A percentile compares a stretch with the other conserved stretches of the same genome.
Conservation (phyloP, 1,140 invertebrate species). For the Chionoecetes opilio region DNA sequence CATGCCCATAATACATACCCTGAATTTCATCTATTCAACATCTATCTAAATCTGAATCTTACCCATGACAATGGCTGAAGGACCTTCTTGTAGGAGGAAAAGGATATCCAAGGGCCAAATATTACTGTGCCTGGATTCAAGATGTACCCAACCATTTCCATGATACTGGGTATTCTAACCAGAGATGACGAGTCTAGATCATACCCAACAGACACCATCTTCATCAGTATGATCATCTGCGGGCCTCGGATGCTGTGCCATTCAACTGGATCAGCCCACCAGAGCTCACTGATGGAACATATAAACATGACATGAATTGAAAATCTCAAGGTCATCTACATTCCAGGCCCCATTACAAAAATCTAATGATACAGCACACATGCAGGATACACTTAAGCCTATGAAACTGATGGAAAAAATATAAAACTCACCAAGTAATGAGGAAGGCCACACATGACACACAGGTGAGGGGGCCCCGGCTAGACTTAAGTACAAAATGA, state of each 20-base stretch:
- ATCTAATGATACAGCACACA: background rate
- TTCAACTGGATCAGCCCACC: constrained; percentile 86
- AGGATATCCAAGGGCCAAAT: constrained; percentile 96
- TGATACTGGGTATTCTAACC: constrained; percentile 6
- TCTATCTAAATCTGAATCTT: too few species aligned
- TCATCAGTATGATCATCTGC: constrained; percentile 97
- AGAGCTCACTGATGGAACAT: constrained; percentile 86
- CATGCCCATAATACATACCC: too few species aligned
- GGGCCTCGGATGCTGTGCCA: constrained; percentile 95
- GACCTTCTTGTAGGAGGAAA: constrained; percentile 88
- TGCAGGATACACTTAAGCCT: background rate
- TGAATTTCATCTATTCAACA: too few species aligned
- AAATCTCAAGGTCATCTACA: background rate
- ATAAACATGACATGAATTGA: background rate
- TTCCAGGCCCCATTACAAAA: too few species aligned
- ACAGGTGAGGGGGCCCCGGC: constrained; percentile 63
- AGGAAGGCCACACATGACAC: constrained; percentile 72
- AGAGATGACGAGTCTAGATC: constrained; percentile 87
- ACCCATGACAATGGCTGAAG: constrained; percentile 83
- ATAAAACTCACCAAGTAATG: constrained; percentile 67
- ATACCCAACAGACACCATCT: constrained; percentile 93
- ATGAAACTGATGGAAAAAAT: background rate
- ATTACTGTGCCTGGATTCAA: constrained; percentile 92
- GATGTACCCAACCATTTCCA: constrained; percentile 86
- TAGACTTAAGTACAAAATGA: constrained; percentile 35